Conservation (phyloP, 2,888 invertebrate species). For the Andrena flavipes region DNA sequence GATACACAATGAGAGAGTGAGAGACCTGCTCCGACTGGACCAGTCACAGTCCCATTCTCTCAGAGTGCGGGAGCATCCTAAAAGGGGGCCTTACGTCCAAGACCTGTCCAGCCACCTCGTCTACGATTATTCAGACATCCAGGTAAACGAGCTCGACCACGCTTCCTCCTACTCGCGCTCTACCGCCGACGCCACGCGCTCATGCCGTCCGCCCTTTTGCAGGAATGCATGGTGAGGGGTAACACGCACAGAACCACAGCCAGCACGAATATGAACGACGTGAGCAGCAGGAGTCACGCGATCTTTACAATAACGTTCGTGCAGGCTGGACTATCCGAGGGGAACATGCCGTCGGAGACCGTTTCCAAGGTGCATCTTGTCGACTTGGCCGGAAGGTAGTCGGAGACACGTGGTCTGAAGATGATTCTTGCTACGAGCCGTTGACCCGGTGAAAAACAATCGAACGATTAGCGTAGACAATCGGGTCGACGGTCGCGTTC, state of each 20-base stretch:
- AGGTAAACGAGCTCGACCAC: conserved; percentile 85
- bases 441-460: background rate
- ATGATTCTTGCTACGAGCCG: background rate
- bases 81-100: conserved; percentile 93
- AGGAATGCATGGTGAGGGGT: conserved; percentile 92
- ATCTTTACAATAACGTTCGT: conserved; percentile 96
- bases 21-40: conserved; percentile 88
- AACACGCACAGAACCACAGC: conserved; percentile 94
- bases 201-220: conserved; percentile 47
- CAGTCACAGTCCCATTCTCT: conserved; percentile 89
- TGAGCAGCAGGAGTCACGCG: conserved; percentile 95
- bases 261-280: conserved; percentile 96
- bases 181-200: background rate
- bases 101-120: conserved; percentile 94
- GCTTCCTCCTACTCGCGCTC: conserved; percentile 12
- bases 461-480: background rate
- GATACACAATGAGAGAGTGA: conserved; percentile 94
- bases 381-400: conserved; percentile 93
- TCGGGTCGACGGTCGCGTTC: no score
- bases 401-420: conserved; percentile 4
- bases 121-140: conserved; percentile 94
- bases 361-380: conserved; percentile 96
- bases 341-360: conserved; percentile 95
- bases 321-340: conserved; percentile 91
- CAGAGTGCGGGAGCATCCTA: conserved; percentile 92